Evolutionary conservation across 2,888 invertebrate genomes (phyloP).

Genomic region (Protophormia terraenovae): DNA sequence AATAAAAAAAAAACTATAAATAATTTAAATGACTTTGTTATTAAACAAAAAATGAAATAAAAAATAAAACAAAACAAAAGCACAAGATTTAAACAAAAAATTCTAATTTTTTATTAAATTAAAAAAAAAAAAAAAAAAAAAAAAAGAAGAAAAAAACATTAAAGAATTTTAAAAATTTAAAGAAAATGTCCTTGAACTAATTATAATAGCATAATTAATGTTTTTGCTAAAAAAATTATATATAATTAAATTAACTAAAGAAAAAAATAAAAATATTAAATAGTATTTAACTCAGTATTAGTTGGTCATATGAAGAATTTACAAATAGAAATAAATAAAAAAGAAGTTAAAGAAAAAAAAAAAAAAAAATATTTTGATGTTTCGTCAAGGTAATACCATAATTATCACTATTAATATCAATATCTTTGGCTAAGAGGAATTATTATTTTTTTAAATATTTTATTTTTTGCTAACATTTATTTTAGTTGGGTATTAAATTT

Average conservation of each 20-base stretch:
- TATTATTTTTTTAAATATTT: neutral
- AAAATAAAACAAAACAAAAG: too few species aligned
- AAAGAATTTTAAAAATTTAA: neutral
- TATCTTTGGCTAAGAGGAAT: neutral
- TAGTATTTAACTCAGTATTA: too few species aligned
- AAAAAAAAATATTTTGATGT: slow-evolving; percentile 15
- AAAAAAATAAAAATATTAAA: too few species aligned
- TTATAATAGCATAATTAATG: slow-evolving; percentile 39
- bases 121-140: neutral
- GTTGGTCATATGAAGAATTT: too few species aligned
- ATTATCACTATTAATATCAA: slow-evolving; percentile 31
- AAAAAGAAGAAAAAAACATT: neutral
- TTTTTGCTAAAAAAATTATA: too few species aligned
- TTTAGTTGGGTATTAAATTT: neutral
- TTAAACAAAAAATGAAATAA: too few species aligned
- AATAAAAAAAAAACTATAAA: neutral
- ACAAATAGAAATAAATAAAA: neutral
- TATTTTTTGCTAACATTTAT: neutral
- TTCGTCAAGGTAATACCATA: slow-evolving; percentile 45
- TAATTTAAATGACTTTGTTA: neutral
- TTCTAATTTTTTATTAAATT: too few species aligned
- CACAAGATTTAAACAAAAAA: too few species aligned
- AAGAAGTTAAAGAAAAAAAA: slow-evolving; percentile 7
- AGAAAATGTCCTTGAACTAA: slow-evolving; percentile 47
- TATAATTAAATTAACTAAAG: too few species aligned